Evolutionary conservation across 2,888 invertebrate genomes (phyloP), one percentile per base, ranked within the genome.

Genomic region (Atrina japonica): DNA sequence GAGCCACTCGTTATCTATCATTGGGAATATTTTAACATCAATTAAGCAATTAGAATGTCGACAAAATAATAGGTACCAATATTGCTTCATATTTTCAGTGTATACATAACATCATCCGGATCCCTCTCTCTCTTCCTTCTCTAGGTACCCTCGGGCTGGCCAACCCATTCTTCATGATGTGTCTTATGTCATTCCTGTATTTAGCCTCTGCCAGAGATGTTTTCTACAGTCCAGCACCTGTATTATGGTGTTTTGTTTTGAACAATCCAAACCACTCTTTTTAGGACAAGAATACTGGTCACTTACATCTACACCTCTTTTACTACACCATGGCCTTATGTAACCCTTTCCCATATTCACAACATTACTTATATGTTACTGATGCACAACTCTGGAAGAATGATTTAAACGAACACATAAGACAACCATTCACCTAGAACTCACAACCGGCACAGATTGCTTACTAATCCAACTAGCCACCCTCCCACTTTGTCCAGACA

Each of bases 401-500:
- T 41, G 41, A 41, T 58, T 43, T 9, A 58, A 58, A 41, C 41
- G 23, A 30, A 40, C 18, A 6, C 58, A 49, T 35, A 52, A 52
- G 7, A 66, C 66, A 0, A 50, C 50, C 16, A 14, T 68, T 5
- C 35, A 50, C n/a, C 30, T 68, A 7, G 68, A 68, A 61, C 40
- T 67, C 11, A 61, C 68, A 11, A 30, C 69, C 27, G 63, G 63
- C 14, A 43, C 55, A 11, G 25, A 27, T 1, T 69, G 69, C 52
- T 45, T 63, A n/a, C 53, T 55, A 5, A 58, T 69, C 11, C 55
- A 35, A 0, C 21, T 68, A n/a, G 21, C 47, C 2, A 25, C 52
- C 21, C 41, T 68, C 7, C 68, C 68, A 45, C 21, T 61, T 14
- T 68, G 68, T 27, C 68, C 68, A 14, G 50, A 60, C 25, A 50